Evolutionary conservation across 2,113 vertebrate genomes (phyloP), one percentile per base, ranked within the genome.

Genomic region (Hipposideros armiger): DNA sequence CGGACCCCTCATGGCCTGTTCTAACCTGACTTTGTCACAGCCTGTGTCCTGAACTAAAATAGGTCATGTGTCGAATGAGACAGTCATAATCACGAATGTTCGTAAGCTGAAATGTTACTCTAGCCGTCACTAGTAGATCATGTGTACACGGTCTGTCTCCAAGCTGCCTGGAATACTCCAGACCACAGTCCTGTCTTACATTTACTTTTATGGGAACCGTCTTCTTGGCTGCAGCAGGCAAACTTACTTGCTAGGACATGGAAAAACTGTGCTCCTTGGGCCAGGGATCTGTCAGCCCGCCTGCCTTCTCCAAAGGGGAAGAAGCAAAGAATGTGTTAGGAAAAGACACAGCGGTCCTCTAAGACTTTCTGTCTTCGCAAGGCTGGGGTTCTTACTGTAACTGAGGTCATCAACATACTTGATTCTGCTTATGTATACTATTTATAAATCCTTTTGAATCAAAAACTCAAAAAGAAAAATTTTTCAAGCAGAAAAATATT

Each of bases 171-270:
- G 32, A 56, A 0, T 40, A 32, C 32, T 52, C 17, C 45, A 83
- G 73, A 45, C 30, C 42, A 78, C 42, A 78, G 77, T 69, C 60
- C 36, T 78, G 24, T 58, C 70, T 96, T 87, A 77, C 93, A 97
- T 97, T 96, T 89, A 83, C 72, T 94, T 96, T 96, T 74, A 86
- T 88, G 91, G 91, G 56, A 30, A 73, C 60, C n/a, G 47, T 87
- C 80, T 80, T 94, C 86, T 90, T 97, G 76, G 84, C 91, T 80
- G 20, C 32, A 52, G 36, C 4, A 30, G 36, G 45, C 28, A 58
- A 70, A 19, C 56, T 89, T 77, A 14, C 67, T 82, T 73, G 66
- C 85, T 82, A 50, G 69, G 62, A 30, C 62, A 64, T 30, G 5
- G 62, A 80, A 86, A 72, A 56, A 19, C 11, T 24, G 20, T 42